These are phyloP conservation scores for Ranitomeya imitator DNA, from an alignment of 2,113 vertebrate species.

Conservation along the genomic window DNA sequence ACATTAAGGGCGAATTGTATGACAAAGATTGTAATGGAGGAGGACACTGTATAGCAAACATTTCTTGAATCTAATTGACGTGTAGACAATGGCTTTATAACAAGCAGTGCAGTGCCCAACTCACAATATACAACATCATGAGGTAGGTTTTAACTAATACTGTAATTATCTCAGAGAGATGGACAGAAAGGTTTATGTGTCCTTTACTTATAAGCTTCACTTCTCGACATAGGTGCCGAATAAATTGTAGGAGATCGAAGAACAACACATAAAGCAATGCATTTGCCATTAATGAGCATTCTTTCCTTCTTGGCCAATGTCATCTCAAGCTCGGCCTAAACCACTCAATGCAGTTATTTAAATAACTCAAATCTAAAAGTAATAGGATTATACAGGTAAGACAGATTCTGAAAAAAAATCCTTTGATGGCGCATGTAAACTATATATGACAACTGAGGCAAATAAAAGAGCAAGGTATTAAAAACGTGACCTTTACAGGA, in stretches of 20 bases:
- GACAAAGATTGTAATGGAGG: conserved; percentile 6
- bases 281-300: conserved; percentile 64
- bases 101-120: not conserved
- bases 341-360: not conserved
- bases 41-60: not conserved
- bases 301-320: conserved; percentile 57
- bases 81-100: not conserved
- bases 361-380: not conserved
- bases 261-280: conserved; percentile 60
- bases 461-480: not conserved
- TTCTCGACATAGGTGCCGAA: not conserved
- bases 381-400: not conserved
- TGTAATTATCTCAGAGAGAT: not conserved
- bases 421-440: not conserved
- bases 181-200: not conserved
- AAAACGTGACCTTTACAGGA: too few species aligned
- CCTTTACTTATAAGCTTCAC: not conserved
- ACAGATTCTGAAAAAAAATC: too few species aligned
- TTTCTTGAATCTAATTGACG: not conserved
- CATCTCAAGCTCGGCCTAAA: conserved; percentile 33
- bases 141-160: not conserved
- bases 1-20: not conserved
- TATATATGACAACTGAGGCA: not conserved
- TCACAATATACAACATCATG: not conserved
- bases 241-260: not conserved